These are phyloP conservation scores for Entomyzon cyanotis DNA, from an alignment of 2,113 vertebrate species.

Conservation along the genomic window DNA sequence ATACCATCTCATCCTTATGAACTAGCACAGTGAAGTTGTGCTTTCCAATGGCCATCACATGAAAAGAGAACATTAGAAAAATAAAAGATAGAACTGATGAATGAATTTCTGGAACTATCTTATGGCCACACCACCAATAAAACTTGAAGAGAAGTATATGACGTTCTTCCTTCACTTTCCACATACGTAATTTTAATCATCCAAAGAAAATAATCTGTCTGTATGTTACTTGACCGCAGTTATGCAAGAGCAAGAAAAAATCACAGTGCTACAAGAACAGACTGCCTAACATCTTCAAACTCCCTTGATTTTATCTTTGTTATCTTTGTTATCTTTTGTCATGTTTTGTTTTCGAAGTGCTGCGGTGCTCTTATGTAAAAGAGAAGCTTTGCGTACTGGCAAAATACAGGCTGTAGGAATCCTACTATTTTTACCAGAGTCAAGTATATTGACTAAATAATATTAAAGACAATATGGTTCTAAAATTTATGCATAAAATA, in stretches of 20 bases:
- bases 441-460: not conserved
- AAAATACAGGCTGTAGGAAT: not conserved
- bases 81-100: conserved; percentile 26
- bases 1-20: not conserved
- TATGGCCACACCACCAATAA: not conserved
- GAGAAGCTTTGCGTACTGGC: not conserved
- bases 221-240: not conserved
- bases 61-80: conserved; percentile 38
- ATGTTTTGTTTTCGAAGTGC: not conserved
- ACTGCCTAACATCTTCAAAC: not conserved
- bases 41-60: conserved; percentile 18
- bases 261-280: not conserved
- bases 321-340: not conserved
- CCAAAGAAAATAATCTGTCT: not conserved
- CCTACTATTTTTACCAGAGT: not conserved
- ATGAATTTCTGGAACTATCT: not conserved
- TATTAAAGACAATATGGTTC: not conserved
- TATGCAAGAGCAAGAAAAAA: not conserved
- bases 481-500: not conserved
- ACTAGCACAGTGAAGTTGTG: conserved; percentile 38
- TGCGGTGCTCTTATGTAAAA: not conserved
- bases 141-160: not conserved
- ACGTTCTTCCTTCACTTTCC: not conserved
- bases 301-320: not conserved
- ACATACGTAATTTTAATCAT: rapidly evolving